Evolutionary conservation across 2,888 invertebrate species (phyloP), one percentile per base, ranked within the genome.

Genomic region (Mesochorus sp.): DNA sequence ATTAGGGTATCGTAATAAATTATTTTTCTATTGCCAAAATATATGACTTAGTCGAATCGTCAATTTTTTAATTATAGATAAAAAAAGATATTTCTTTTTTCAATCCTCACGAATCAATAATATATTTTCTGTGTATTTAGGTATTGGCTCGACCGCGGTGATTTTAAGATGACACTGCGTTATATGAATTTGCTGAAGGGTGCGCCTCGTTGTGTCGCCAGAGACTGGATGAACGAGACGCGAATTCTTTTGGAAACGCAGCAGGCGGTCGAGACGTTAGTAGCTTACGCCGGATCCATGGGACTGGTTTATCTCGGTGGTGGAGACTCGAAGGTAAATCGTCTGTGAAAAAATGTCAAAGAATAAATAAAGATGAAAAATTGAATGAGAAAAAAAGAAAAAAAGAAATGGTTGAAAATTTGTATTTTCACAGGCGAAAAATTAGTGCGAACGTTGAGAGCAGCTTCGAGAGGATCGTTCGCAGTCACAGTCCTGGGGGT

Each of bases 101-200:
- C 26, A 17, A 37, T 37, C 14, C 12, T 6, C 34, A n/a, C 5
- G 1, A 24, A n/a, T n/a, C n/a, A 49, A 6, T 3, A 24, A 17
- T 26, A 26, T 49, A 12, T 21, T 47, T 28, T 68, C 17, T 57
- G 28, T 10, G n/a, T 6, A 21, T 39, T 0, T 88, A 97, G 97
- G 88, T 97, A 96, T 90, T 97, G 95, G 94, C 91, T 99, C 72
- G 96, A 98, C 83, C 94, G 95, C 67, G 97, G 97, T n/a, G 96
- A 99, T 88, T 93, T 99, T 82, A 94, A 95, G 66, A 94, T 95
- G 90, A 96, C 98, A 0, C 91, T 99, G 6, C 94, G 95, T 70
- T 98, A 97, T 91, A 96, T 97, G 93, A 96, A 95, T 88, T 93
- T 97, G 24, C 92, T 99, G 76, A 93, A 95, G 85, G 99, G 99